Percentiles rank a stretch among this genome's conserved stretches.
Evolutionary conservation across 2,888 invertebrate genomes (phyloP).

Genomic region (Caenorhabditis uteleia): DNA sequence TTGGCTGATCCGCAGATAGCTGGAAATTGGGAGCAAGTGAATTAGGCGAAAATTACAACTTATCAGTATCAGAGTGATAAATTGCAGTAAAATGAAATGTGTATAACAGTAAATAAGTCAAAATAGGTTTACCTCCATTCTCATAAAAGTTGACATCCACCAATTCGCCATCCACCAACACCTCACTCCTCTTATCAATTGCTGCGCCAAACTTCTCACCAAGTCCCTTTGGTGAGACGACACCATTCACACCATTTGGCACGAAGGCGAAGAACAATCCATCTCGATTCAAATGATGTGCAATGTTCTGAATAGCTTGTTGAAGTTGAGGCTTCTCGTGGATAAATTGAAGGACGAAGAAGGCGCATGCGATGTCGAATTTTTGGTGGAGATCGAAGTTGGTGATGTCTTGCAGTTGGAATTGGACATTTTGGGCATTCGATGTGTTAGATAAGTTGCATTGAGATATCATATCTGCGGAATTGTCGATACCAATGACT

Average conservation of each 20-base stretch:
- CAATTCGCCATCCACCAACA: slow-evolving; percentile 30
- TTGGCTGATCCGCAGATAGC: slow-evolving; percentile 19
- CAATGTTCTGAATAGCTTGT: slow-evolving; percentile 13
- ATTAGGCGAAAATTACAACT: neutral
- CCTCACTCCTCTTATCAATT: slow-evolving; percentile 7
- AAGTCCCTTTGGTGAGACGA: slow-evolving; percentile 7
- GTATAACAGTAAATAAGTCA: too few species aligned
- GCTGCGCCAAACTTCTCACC: slow-evolving; percentile 16
- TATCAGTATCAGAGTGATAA: neutral
- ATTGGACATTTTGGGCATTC: neutral
- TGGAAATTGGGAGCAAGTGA: too few species aligned
- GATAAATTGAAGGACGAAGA: slow-evolving; percentile 34
- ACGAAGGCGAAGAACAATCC: slow-evolving; percentile 19
- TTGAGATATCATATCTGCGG: slow-evolving; percentile 22
- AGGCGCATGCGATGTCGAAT: slow-evolving; percentile 24
- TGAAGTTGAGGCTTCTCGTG: slow-evolving; percentile 20
- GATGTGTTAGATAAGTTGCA: slow-evolving; percentile 6
- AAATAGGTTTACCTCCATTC: slow-evolving; percentile 6
- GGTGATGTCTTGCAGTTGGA: slow-evolving; percentile 12
- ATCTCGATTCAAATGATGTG: slow-evolving; percentile 4
- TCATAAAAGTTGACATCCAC: slow-evolving; percentile 26
- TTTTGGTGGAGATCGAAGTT: slow-evolving; percentile 11
- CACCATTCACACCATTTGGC: slow-evolving; percentile 22
- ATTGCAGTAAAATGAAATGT: neutral
- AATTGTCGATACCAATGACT: slow-evolving; percentile 29